phyloP scores from a whole-genome alignment of 2,888 invertebrate genomes.

The Ennomos quercinarius region DNA sequence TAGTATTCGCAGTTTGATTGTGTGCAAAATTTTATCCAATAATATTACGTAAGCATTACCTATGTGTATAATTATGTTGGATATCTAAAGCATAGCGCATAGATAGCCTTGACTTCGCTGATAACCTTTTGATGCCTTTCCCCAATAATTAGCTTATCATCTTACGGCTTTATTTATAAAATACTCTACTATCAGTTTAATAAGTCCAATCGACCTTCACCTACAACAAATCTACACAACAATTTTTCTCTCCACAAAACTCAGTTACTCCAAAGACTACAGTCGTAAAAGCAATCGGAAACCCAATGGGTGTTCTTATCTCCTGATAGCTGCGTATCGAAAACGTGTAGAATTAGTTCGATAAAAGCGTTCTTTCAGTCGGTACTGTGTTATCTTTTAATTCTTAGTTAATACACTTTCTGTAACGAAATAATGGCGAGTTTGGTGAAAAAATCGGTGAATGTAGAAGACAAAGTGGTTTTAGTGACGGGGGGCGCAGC shows the following conservation, averaged over 20 bases:
- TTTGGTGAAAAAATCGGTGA: constrained; percentile 43
- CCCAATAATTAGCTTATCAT: not conserved
- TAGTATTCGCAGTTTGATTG: no score
- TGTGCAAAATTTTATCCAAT: no score
- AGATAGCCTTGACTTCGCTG: no score
- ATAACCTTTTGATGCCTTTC: no score
- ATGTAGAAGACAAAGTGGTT: constrained; percentile 69
- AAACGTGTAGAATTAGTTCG: constrained; percentile 41
- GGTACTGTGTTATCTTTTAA: constrained; percentile 24
- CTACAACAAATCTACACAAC: constrained; percentile 22
- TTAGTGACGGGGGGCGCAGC: constrained; percentile 75
- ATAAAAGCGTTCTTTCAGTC: constrained; percentile 41
- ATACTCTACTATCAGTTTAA: not conserved
- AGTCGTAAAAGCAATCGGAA: constrained; percentile 31
- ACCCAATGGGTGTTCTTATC: constrained; percentile 47
- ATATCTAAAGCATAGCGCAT: no score
- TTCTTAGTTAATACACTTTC: constrained; percentile 2
- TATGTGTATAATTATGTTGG: no score
- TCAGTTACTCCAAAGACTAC: constrained; percentile 28
- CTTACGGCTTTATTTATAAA: not conserved
- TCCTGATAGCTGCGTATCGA: constrained; percentile 42
- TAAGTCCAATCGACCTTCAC: constrained; percentile 26
- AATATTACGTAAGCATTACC: no score
- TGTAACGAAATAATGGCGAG: constrained; percentile 33
- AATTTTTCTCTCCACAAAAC: constrained; percentile 23